A percentile compares a stretch with the other conserved stretches of the same genome.
Conservation (phyloP, 2,888 invertebrate species). For the Tolmerus cingulatus region DNA sequence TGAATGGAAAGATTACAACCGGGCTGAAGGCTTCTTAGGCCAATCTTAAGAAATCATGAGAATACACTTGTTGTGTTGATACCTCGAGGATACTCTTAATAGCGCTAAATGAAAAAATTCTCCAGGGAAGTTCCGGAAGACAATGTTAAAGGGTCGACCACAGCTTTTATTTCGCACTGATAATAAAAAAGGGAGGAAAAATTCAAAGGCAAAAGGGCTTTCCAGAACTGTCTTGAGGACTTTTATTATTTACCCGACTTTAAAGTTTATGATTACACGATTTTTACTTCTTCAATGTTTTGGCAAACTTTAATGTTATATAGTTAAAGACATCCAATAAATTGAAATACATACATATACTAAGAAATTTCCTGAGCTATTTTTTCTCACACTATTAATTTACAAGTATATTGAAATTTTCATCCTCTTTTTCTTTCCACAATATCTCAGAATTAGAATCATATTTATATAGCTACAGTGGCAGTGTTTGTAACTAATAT, state of each 20-base stretch:
- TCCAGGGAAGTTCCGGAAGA: not conserved
- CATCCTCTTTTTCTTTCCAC: too few species aligned
- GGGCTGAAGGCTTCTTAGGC: not conserved
- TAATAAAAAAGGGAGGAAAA: not conserved
- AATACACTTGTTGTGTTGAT: slow-evolving; percentile 9
- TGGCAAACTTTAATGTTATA: not conserved
- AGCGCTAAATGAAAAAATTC: not conserved
- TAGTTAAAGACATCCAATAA: not conserved
- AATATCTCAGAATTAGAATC: too few species aligned
- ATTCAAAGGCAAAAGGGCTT: not conserved
- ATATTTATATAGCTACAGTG: too few species aligned
- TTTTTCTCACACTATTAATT: too few species aligned
- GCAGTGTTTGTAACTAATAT: too few species aligned
- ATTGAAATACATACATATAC: not conserved
- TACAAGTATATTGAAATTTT: too few species aligned
- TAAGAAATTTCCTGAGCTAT: too few species aligned
- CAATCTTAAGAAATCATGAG: slow-evolving; percentile 15
- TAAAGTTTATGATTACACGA: not conserved
- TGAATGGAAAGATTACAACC: not conserved
- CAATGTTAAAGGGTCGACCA: not conserved
- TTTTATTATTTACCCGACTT: not conserved
- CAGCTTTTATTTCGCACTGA: not conserved
- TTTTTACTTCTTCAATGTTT: not conserved
- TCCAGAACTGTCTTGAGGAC: not conserved
- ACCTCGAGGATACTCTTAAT: slow-evolving; percentile 18